Base-by-base conservation (phyloP, 1,140 invertebrate genomes). In the Trinorchestia longiramus region DNA sequence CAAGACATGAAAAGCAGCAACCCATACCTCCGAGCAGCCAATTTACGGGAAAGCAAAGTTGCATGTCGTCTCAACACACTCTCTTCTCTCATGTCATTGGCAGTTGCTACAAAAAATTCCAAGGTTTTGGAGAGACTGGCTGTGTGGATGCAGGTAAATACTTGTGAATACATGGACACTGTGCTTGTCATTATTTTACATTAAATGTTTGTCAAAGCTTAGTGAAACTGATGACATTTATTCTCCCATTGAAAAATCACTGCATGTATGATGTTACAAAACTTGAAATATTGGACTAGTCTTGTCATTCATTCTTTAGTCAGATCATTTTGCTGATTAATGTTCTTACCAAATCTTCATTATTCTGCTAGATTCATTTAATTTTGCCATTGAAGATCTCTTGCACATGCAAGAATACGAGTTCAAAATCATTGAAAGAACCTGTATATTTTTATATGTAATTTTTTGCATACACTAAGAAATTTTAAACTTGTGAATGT, bases 101-200 rank as follows among this genome's bases (percentile, higher is more conserved):
- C 92, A 43, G 92, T 94, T 45, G 92, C 92, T 6, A 94, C 92
- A 94, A 94, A 94, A 47, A 94, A 94, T 94, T 43, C 92, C 4
- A 44, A 94, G 40, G 92, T 94, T 94, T 43, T 94, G 44, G 92
- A 94, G 17, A 43, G 44, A n/a, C 43, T 94, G 40, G 92, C 92
- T 45, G 43, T n/a, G 15, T 94, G 92, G 92, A 94, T 94, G 92
- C 92, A 94, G 92, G 92, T 94, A 94, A 77, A 23, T 77, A 28
- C 36, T 77, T 15, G 36, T 77, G 8, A 77, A 3, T 3, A 77
- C 15, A 53, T 53, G 11, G 62, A 23, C 3, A 28, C 15, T 77
- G 62, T 77, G 36, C 28, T 28, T 8, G 47, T 6, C 19, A 11
- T 77, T 19, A 19, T 77, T 77, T 77, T 77, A 23, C 62, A 23